Conservation (phyloP, 2,797 vertebrate species). For the Botia kubotai region DNA sequence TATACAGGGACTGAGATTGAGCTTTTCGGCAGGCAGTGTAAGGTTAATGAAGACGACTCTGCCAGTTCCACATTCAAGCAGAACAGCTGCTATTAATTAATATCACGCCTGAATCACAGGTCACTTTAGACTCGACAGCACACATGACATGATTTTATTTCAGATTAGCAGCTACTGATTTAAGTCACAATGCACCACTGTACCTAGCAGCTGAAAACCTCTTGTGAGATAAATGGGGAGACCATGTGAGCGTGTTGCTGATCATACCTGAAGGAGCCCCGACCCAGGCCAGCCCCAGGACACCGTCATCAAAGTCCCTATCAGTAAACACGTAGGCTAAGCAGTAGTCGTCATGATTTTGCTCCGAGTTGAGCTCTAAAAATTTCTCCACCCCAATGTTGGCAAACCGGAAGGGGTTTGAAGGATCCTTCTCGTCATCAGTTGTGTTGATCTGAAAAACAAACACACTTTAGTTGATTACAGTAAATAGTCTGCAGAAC, state of each 20-base stretch:
- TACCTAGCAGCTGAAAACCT: not conserved
- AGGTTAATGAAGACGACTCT: slow-evolving; percentile 20
- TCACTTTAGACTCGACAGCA: slow-evolving; percentile 18
- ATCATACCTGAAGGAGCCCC: slow-evolving; percentile 84
- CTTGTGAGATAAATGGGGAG: not conserved
- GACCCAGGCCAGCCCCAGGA: slow-evolving; percentile 96
- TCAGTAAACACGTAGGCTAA: slow-evolving; percentile 98
- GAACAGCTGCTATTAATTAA: slow-evolving; percentile 27
- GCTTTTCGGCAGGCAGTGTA: slow-evolving; percentile 12
- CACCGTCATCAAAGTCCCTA: slow-evolving; percentile 96
- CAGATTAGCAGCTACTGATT: slow-evolving; percentile 35
- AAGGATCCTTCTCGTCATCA: slow-evolving; percentile 81
- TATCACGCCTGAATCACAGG: not conserved
- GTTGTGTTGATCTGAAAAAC: slow-evolving; percentile 90
- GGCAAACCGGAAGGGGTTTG: slow-evolving; percentile 95
- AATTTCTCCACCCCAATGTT: slow-evolving; percentile 99
- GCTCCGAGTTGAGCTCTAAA: slow-evolving; percentile 95
- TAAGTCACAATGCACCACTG: not conserved
- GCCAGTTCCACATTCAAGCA: slow-evolving; percentile 1
- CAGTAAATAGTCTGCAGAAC: not conserved
- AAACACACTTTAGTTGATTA: not conserved
- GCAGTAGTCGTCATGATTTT: slow-evolving; percentile 98
- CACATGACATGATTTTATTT: slow-evolving; percentile 31
- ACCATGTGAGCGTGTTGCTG: slow-evolving; percentile 2
- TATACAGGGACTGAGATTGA: not conserved